A percentile compares a stretch with the other conserved stretches of the same genome.
phyloP scores from a whole-genome alignment of 2,888 invertebrate genomes.

The Ophion slaviceki region DNA sequence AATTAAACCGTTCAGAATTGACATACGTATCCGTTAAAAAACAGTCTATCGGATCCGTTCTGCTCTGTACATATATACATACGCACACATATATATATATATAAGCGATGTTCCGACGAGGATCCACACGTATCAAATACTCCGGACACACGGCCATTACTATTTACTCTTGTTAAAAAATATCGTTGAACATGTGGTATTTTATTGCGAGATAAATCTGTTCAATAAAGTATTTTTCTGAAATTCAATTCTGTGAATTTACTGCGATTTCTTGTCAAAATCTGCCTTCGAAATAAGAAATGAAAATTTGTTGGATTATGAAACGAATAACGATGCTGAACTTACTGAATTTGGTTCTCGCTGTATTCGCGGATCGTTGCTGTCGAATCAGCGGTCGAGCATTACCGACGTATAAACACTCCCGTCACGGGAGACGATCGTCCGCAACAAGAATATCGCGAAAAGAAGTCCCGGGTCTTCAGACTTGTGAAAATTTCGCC shows the following conservation, averaged over 20 bases:
- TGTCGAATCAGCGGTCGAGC: conserved; percentile 66
- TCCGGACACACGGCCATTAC: conserved; percentile 24
- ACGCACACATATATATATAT: conserved; percentile 34
- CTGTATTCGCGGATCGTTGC: conserved; percentile 65
- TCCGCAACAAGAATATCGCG: conserved; percentile 82
- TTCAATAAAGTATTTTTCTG: conserved; percentile 7
- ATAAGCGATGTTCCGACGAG: conserved; percentile 19
- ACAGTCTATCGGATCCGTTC: conserved; percentile 14
- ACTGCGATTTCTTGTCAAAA: neutral
- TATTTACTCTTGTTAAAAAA: neutral
- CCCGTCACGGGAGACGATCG: conserved; percentile 84
- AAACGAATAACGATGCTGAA: conserved; percentile 10
- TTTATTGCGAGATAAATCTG: neutral
- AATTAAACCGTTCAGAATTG: conserved; percentile 49
- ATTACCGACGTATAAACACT: conserved; percentile 78
- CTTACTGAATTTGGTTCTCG: conserved; percentile 21
- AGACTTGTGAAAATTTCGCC: conserved; percentile 87
- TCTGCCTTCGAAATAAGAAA: neutral
- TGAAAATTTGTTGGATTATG: conserved; percentile 11
- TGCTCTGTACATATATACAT: conserved; percentile 54
- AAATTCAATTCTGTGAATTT: conserved; percentile 4
- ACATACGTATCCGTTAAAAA: conserved; percentile 43
- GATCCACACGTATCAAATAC: conserved; percentile 31
- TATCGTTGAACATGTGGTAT: neutral
- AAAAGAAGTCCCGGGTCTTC: conserved; percentile 77